Evolutionary conservation across 2,113 vertebrate genomes (phyloP).

Genomic region (Apistogramma diplotaenia): DNA sequence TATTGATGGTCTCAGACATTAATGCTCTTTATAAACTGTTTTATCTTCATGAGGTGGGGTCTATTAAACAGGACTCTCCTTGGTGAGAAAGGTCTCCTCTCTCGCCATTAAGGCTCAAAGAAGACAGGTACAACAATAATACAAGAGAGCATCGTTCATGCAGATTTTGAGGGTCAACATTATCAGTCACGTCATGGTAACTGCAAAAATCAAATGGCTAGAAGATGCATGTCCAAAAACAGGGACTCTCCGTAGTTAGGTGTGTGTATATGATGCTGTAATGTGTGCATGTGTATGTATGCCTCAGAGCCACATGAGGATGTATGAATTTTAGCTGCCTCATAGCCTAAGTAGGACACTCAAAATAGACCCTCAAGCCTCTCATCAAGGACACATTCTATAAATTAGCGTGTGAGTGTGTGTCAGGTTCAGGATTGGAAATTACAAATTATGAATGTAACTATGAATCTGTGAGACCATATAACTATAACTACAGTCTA

Average conservation of each 20-base stretch:
- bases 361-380: conserved; percentile 56
- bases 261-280: not conserved
- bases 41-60: not conserved
- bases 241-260: not conserved
- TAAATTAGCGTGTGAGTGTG: conserved; percentile 22
- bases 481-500: not conserved
- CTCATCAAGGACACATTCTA: conserved; percentile 47
- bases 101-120: not conserved
- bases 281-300: not conserved
- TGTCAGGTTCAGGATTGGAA: not conserved
- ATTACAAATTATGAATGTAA: not conserved
- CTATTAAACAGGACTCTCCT: not conserved
- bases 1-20: not conserved
- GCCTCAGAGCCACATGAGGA: conserved; percentile 43
- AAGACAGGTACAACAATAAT: not conserved
- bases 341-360: conserved; percentile 75
- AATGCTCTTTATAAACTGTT: not conserved
- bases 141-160: not conserved
- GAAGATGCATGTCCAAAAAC: not conserved
- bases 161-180: not conserved
- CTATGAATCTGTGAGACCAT: not conserved
- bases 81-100: not conserved
- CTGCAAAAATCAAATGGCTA: not conserved
- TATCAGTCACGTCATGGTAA: not conserved
- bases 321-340: conserved; percentile 70